phyloP scores from a whole-genome alignment of 2,797 vertebrate species.

The Cyprinodon diabolis region DNA sequence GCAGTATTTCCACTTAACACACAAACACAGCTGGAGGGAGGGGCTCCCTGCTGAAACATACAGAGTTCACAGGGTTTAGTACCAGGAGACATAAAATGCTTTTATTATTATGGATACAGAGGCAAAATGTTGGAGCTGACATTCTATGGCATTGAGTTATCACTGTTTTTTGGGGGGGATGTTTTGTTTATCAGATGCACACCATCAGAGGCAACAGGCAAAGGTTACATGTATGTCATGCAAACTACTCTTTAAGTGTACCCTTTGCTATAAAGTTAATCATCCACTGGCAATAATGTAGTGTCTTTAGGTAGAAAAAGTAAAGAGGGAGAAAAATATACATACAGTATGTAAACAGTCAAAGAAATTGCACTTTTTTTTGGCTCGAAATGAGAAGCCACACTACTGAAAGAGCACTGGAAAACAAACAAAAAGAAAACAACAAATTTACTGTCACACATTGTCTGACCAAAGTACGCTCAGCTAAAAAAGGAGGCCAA shows the following conservation, averaged over 20 bases:
- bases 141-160: conserved; percentile 77
- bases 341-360: conserved; percentile 80
- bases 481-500: conserved; percentile 59
- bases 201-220: conserved; percentile 79
- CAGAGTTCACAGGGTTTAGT: conserved; percentile 36
- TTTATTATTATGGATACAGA: conserved; percentile 81
- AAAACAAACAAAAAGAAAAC: conserved; percentile 59
- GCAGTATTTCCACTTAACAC: conserved; percentile 26
- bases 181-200: conserved; percentile 76
- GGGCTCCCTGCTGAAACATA: conserved; percentile 13
- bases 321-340: conserved; percentile 76
- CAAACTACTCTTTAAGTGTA: conserved; percentile 81
- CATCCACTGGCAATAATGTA: conserved; percentile 91
- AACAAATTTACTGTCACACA: conserved; percentile 73
- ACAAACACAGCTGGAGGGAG: conserved; percentile 13
- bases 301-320: conserved; percentile 86
- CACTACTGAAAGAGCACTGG: conserved; percentile 74
- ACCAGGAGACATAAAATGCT: conserved; percentile 76
- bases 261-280: conserved; percentile 83
- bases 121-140: conserved; percentile 75
- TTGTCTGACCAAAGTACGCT: conserved; percentile 76
- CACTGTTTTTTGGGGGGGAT: conserved; percentile 47
- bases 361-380: conserved; percentile 83
- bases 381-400: conserved; percentile 76
- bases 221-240: conserved; percentile 82